Evolutionary conservation across 1,140 invertebrate genomes (phyloP).

Genomic region (Atta texana): DNA sequence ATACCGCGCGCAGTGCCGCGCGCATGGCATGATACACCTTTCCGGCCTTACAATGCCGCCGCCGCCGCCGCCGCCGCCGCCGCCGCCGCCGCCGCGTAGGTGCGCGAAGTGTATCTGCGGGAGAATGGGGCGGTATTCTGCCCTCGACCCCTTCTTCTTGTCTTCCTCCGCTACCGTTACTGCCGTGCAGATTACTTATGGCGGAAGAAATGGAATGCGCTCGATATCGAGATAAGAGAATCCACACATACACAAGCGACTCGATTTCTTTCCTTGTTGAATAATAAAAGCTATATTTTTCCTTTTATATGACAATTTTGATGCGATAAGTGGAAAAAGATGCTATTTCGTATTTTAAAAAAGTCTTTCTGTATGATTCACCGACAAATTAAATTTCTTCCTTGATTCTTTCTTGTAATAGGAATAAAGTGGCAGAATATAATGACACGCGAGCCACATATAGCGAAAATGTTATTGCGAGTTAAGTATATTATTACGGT

Average conservation of each 20-base stretch:
- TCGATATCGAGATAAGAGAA: constrained; percentile 45
- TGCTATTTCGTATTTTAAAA: neutral
- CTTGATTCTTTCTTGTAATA: neutral
- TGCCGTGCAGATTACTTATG: constrained; percentile 52
- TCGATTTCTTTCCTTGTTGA: neutral
- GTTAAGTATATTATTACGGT: constrained; percentile 19
- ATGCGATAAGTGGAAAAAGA: neutral
- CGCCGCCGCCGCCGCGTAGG: constrained; percentile 4
- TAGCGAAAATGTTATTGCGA: neutral
- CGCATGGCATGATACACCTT: constrained; percentile 67
- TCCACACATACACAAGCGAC: neutral
- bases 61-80: neutral
- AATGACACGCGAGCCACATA: constrained; percentile 25
- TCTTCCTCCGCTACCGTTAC: neutral
- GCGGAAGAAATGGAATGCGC: constrained; percentile 35
- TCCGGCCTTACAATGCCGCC: constrained; percentile 43
- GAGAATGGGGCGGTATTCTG: constrained; percentile 23
- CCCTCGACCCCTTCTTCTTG: neutral
- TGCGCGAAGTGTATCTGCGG: constrained; percentile 36
- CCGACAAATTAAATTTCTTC: neutral
- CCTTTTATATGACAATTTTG: neutral
- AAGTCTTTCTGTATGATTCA: neutral
- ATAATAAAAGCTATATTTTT: neutral
- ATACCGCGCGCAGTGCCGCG: constrained; percentile 57
- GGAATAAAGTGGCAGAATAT: neutral